Evolutionary conservation across 2,113 vertebrate genomes (phyloP).

Genomic region (Pogonocichla stellata): DNA sequence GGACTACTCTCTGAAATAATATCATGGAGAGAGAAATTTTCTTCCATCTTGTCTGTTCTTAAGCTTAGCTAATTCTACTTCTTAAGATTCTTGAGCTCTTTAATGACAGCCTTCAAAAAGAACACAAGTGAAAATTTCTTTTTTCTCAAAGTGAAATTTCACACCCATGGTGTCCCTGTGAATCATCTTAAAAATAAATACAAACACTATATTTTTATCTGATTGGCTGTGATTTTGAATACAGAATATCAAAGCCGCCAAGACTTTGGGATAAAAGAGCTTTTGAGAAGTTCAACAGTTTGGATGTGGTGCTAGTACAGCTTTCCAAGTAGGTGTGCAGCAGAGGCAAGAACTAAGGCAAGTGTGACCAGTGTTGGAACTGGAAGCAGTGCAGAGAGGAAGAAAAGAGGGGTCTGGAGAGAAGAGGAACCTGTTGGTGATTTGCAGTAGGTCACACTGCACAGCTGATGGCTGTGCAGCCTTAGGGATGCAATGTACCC

Average conservation of each 20-base stretch:
- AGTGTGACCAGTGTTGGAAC: background rate
- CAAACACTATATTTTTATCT: background rate
- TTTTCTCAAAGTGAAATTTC: background rate
- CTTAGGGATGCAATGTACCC: background rate
- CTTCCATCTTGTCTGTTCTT: background rate
- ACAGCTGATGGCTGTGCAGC: background rate
- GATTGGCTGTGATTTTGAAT: background rate
- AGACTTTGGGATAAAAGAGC: background rate
- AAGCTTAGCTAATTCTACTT: background rate
- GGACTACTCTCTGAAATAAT: background rate
- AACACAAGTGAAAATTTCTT: background rate
- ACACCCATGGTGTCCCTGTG: background rate
- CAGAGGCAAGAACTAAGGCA: background rate
- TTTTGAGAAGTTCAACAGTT: background rate
- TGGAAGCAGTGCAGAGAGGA: background rate
- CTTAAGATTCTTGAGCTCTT: background rate
- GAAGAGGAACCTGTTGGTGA: background rate
- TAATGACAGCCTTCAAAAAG: background rate
- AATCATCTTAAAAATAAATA: background rate
- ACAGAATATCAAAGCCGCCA: background rate
- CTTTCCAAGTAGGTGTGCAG: background rate
- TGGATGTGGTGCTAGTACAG: background rate
- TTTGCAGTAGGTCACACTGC: background rate
- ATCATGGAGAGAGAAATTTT: background rate
- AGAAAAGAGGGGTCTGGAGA: background rate